Evolutionary conservation across 2,797 vertebrate species (phyloP).

Genomic region (Spinus olivaceus): DNA sequence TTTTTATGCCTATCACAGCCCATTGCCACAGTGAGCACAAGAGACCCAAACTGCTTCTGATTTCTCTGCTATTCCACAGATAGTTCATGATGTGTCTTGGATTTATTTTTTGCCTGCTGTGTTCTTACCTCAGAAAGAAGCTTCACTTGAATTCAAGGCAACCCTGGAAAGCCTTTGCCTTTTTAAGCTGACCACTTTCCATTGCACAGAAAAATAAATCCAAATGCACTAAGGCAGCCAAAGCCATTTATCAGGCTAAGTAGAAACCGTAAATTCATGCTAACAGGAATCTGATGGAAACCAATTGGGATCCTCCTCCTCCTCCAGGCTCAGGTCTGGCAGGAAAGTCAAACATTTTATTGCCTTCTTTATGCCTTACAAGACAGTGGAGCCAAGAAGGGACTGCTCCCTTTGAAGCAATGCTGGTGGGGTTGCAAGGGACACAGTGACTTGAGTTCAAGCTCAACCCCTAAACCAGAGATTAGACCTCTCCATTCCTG

Average conservation of each 20-base stretch:
- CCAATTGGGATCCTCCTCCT: conserved; percentile 51
- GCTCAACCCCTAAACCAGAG: not conserved
- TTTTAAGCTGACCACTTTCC: conserved; percentile 33
- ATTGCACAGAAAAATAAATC: not conserved
- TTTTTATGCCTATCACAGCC: conserved; percentile 43
- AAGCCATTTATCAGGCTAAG: conserved; percentile 52
- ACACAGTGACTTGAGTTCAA: not conserved
- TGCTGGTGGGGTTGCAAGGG: not conserved
- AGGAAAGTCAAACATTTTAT: conserved; percentile 30
- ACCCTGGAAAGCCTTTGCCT: conserved; percentile 13
- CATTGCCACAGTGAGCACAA: not conserved
- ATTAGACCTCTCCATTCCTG: not conserved
- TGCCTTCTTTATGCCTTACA: conserved; percentile 24
- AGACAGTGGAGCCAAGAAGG: not conserved
- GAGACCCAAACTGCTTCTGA: not conserved
- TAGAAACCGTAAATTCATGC: conserved; percentile 41
- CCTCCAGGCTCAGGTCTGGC: conserved; percentile 50
- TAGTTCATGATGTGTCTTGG: not conserved
- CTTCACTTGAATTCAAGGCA: not conserved
- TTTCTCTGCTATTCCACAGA: not conserved
- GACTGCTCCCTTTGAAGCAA: not conserved
- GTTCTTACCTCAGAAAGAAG: not conserved
- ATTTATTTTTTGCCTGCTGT: not conserved
- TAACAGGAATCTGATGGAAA: conserved; percentile 61
- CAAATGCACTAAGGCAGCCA: conserved; percentile 4